Conservation (phyloP, 2,113 vertebrate species). For the Cardinalis cardinalis region DNA sequence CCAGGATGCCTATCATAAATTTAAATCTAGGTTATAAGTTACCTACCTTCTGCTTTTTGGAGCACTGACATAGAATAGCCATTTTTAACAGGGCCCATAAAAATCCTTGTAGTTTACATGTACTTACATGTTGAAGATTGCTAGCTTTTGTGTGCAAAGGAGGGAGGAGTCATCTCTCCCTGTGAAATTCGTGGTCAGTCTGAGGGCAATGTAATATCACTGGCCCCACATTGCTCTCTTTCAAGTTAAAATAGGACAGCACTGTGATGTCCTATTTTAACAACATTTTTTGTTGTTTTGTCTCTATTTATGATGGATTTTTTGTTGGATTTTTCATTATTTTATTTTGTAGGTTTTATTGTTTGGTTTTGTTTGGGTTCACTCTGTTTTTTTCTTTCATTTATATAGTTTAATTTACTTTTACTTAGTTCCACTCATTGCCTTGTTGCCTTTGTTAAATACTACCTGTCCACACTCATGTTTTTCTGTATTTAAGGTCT, state of each 20-base stretch:
- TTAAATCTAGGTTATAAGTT: not conserved
- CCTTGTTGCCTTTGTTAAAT: not conserved
- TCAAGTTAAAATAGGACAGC: not conserved
- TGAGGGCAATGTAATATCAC: not conserved
- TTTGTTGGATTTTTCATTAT: not conserved
- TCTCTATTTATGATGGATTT: not conserved
- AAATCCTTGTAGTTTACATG: not conserved
- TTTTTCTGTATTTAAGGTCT: not conserved
- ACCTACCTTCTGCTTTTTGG: not conserved
- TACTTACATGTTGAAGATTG: not conserved
- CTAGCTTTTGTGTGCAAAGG: not conserved
- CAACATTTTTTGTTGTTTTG: not conserved
- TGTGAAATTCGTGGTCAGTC: not conserved
- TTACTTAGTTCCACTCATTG: not conserved
- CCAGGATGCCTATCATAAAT: not conserved
- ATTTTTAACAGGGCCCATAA: not conserved
- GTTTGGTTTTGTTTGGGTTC: not conserved
- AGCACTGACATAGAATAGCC: not conserved
- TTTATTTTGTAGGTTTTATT: not conserved
- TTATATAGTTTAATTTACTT: not conserved
- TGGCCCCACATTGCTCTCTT: not conserved
- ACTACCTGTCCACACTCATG: not conserved
- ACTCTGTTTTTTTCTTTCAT: not conserved
- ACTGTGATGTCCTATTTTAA: not conserved
- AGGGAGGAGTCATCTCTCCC: not conserved